Evolutionary conservation across 1,140 invertebrate species (phyloP), one percentile per base, ranked within the genome.

Genomic region (Zaprionus davidi): DNA sequence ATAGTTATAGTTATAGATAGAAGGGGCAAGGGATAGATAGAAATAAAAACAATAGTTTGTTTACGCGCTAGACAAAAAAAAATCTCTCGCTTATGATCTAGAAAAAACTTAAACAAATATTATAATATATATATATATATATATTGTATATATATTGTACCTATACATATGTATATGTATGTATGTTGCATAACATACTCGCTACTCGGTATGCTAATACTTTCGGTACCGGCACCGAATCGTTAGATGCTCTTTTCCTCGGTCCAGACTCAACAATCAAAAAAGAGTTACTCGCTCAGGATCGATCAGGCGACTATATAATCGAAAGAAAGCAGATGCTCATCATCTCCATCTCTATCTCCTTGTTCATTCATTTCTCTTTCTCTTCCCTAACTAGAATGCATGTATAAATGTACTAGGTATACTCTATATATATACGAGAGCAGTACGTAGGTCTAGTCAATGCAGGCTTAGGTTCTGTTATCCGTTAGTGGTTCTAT

Each of bases 161-260:
- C 44, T n/a, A 17, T 44, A 53, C 46, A 64, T 53, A 64, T 28
- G n/a, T n/a, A 31, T 22, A 53, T 53, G n/a, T 53, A 22, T 51
- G 12, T 51, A 11, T 51, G 17, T 51, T 51, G 20, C 13, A 44
- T 34, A 11, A 57, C 24, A 55, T 31, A 4, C 17, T 34, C 26
- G 31, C 51, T 28, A n/a, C 31, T 34, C 44, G 60, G 13, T 55
- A 31, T 34, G 28, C 46, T 66, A 36, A 24, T 53, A 22, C 38
- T 51, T 58, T 76, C 72, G 72, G 59, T 58, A 17, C 6, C 20
- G 59, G 59, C 67, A 75, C 72, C 72, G 67, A 70, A 75, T 70
- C 24, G 46, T 64, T 58, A 15, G 28, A 64, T 70, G 72, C 72
- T 75, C 72, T 75, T 75, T 75, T 75, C 72, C 41, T 17, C 41